Percentiles rank a stretch among this genome's conserved stretches.
Evolutionary conservation across 2,113 vertebrate genomes (phyloP).

Genomic region (Coryphaenoides rupestris): DNA sequence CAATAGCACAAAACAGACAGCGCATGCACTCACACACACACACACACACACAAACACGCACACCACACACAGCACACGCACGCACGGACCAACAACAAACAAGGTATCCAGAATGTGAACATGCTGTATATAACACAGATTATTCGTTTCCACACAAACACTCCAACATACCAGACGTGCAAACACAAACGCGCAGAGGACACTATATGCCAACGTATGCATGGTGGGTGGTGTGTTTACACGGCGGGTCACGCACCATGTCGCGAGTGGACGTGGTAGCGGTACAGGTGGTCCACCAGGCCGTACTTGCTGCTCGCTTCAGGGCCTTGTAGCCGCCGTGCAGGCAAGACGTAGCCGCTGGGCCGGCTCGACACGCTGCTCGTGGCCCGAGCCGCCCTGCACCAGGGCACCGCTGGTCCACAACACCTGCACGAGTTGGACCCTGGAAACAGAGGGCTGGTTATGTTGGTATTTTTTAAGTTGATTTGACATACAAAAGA

Average conservation of each 20-base stretch:
- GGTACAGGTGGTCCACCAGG: slow-evolving; percentile 87
- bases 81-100: slow-evolving; percentile 2
- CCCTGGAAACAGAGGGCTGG: too few species aligned
- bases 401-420: slow-evolving; percentile 79
- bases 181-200: too few species aligned
- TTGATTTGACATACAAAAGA: too few species aligned
- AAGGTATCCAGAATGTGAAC: background rate
- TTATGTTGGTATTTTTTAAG: too few species aligned
- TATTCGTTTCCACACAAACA: background rate
- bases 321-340: slow-evolving; percentile 90
- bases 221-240: too few species aligned
- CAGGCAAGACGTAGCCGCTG: slow-evolving; percentile 77
- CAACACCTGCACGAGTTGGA: slow-evolving; percentile 78
- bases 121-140: background rate
- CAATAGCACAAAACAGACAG: background rate
- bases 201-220: too few species aligned
- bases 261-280: slow-evolving; percentile 76
- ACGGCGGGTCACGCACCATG: slow-evolving; percentile 81
- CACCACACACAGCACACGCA: slow-evolving; percentile 16
- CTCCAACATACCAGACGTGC: background rate
- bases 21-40: background rate
- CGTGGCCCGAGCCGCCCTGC: slow-evolving; percentile 88
- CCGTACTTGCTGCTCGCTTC: slow-evolving; percentile 86
- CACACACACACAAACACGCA: slow-evolving; percentile 13
- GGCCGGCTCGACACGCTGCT: slow-evolving; percentile 82